Evolutionary conservation across 2,113 vertebrate genomes (phyloP).

Genomic region (Poicephalus gulielmi): DNA sequence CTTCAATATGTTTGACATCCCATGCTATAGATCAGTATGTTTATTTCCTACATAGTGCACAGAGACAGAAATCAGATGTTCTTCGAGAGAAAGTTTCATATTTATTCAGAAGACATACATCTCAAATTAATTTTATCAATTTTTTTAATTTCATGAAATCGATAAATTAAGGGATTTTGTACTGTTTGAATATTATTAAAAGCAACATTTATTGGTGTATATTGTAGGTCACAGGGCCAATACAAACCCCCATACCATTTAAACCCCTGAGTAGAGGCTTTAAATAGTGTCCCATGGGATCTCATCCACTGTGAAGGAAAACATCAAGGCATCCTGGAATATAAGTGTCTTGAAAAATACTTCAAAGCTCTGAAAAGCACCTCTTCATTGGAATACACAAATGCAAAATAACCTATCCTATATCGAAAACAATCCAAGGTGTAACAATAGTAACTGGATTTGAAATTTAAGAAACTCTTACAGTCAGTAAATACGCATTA

Average conservation of each 20-base stretch:
- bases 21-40: not conserved
- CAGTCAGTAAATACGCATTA: not conserved
- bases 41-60: not conserved
- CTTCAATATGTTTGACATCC: not conserved
- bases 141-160: not conserved
- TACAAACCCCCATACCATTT: not conserved
- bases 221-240: not conserved
- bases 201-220: not conserved
- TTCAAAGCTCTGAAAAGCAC: not conserved
- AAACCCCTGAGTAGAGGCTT: not conserved
- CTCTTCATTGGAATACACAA: not conserved
- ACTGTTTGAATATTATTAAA: not conserved
- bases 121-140: not conserved
- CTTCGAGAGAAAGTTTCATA: not conserved
- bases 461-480: slow-evolving; percentile 18
- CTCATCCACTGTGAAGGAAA: not conserved
- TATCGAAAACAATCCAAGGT: not conserved
- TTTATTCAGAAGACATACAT: slow-evolving; percentile 35
- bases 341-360: not conserved
- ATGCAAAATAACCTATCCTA: not conserved
- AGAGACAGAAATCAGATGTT: not conserved
- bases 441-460: not conserved
- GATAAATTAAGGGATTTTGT: not conserved
- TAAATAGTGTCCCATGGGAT: not conserved
- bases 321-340: not conserved